Conservation (phyloP, 2,888 invertebrate genomes). For the Embidobia sp. region DNA sequence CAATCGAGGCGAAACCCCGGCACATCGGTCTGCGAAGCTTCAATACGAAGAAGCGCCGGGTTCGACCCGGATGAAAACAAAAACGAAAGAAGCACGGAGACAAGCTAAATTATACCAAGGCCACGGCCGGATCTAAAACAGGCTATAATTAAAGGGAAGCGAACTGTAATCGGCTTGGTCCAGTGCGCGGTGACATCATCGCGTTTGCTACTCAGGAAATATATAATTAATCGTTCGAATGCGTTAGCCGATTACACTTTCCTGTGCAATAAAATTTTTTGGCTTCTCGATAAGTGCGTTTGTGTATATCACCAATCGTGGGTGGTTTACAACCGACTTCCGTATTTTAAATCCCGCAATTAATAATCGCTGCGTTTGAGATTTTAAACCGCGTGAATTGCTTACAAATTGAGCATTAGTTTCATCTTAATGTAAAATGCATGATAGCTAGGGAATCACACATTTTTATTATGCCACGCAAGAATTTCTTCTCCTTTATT, state of each 20-base stretch:
- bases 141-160: constrained; percentile 63
- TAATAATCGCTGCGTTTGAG: constrained; percentile 43
- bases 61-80: constrained; percentile 41
- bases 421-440: constrained; percentile 24
- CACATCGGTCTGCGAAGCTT: constrained; percentile 55
- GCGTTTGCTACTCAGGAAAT: background rate
- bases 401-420: constrained; percentile 44
- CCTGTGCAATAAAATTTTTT: background rate
- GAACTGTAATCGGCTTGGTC: constrained; percentile 36
- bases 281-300: constrained; percentile 27
- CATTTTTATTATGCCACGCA: no score
- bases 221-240: background rate
- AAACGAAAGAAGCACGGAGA: constrained; percentile 45
- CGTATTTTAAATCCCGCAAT: constrained; percentile 37
- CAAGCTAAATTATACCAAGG: constrained; percentile 65
- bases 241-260: background rate
- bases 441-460: background rate
- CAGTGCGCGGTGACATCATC: no score
- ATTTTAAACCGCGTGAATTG: constrained; percentile 30
- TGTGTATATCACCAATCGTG: constrained; percentile 25
- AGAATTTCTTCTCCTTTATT: no score
- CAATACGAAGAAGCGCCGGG: constrained; percentile 65
- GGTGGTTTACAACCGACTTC: constrained; percentile 51
- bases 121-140: constrained; percentile 62
- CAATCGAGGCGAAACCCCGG: constrained; percentile 53